Base-by-base conservation (phyloP, 2,888 invertebrate genomes). In the Amphimallon solstitiale region DNA sequence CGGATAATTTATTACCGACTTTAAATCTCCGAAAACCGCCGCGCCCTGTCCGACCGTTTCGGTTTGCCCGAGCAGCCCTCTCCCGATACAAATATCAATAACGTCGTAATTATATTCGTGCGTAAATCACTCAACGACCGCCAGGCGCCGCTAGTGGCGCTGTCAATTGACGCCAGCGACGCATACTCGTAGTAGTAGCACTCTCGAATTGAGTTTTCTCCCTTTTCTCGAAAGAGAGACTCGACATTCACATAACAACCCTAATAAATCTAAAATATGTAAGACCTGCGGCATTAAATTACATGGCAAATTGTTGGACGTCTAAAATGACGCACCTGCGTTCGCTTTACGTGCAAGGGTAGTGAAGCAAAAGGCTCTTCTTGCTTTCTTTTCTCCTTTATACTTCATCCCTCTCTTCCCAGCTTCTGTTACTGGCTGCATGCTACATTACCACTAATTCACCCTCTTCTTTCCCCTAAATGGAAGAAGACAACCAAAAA, bases 231-330 rank as follows among this genome's bases (percentile, higher is more conserved):
- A 29, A 14, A 14, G 14, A 40, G n/a, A 6, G 21, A 12, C 48
- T 23, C 23, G n/a, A 4, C 48, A 40, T 14, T 14, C 19, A 23
- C 48, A 23, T 48, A 48, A 48, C 48, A 48, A 48, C 29, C 48
- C 29, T 21, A 70, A 76, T 77, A 77, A 77, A 77, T 77, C 75
- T 76, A 73, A 75, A 76, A 77, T 77, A 76, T 76, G 76, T 76
- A 76, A 76, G 76, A 74, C 76, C 75, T 73, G 74, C 12, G 48
- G 73, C 75, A 75, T 76, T 77, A 77, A 77, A 77, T 77, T 76
- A 76, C 74, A 64, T 61, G 69, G 72, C 23, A 48, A 48, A 48
- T 48, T 48, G 48, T 48, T 48, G 48, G 48, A 48, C 48, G 48
- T 48, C 48, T 23, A 14, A 21, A 48, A 48, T 48, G 48, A 48